These are phyloP conservation scores for Rhinichthys klamathensis DNA, from an alignment of 2,113 vertebrate genomes.

Conservation along the genomic window DNA sequence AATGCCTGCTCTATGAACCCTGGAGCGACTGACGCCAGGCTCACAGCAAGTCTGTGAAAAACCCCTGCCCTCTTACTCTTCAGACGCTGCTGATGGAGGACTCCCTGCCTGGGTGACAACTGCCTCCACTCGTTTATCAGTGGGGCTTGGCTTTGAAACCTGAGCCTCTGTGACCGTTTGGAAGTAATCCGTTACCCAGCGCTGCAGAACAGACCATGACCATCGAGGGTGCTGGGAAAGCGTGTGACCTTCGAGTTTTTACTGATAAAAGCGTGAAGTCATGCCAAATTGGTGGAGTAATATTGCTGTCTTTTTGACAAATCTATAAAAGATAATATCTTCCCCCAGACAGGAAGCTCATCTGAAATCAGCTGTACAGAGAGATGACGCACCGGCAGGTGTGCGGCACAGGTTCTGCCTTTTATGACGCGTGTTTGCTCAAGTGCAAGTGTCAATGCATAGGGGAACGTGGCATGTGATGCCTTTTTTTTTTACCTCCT, in stretches of 20 bases:
- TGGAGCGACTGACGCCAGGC: conserved; percentile 57
- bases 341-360: conserved; percentile 11
- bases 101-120: conserved; percentile 60
- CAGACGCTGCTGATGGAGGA: conserved; percentile 58
- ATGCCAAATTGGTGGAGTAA: conserved; percentile 35
- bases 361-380: conserved; percentile 46
- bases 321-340: conserved; percentile 28
- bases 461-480: conserved; percentile 8
- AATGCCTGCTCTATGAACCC: conserved; percentile 55
- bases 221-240: conserved; percentile 30
- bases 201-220: conserved; percentile 52
- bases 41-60: conserved; percentile 43
- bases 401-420: conserved; percentile 30
- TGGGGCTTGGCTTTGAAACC: conserved; percentile 59
- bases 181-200: conserved; percentile 59
- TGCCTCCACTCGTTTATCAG: conserved; percentile 61
- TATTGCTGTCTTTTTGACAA: conserved; percentile 38
- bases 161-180: conserved; percentile 55
- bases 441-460: conserved; percentile 22
- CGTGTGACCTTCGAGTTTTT: conserved; percentile 44
- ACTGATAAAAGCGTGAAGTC: conserved; percentile 39
- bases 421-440: conserved; percentile 50
- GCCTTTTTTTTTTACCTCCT: background rate
- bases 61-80: conserved; percentile 45
- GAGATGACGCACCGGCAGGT: conserved; percentile 50